Base-by-base conservation (phyloP, 1,140 invertebrate species). In the Bombus superbus region DNA sequence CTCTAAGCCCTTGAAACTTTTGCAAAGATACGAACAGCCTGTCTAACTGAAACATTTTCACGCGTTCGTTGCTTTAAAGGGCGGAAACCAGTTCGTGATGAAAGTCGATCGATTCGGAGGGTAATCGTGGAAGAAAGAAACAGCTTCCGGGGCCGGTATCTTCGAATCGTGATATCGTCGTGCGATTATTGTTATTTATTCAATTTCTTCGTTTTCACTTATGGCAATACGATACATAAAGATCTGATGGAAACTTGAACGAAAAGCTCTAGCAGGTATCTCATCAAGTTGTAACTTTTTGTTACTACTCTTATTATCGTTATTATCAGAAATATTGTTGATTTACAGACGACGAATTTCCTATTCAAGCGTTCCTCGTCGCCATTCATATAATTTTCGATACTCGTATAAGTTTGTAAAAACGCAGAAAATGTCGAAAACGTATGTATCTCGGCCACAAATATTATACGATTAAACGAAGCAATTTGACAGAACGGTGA, bases 21-120 rank as follows among this genome's bases (percentile, higher is more conserved):
- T 9, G 18, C 28, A 3, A 22, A 13, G 32, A 47, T 28, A 3
- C 0, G 44, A 11, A 35, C 35, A 8, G 0, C 3, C 2, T 3
- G 32, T 11, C 25, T 77, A n/a, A 76, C 76, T 76, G 59, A 76
- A 53, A 66, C 44, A 35, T 59, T 68, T 32, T 66, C 9, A n/a
- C 42, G 25, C 22, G 32, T 35, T 11, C 38, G 35, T 38, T 40
- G 35, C 32, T 22, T 10, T 2, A 3, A 22, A 64, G 13, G 8
- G 3, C 8, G 6, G 18, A 0, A 0, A 38, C 3, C 28, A 38
- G 9, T 28, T 35, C 10, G 18, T 1, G 69, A 64, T 25, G 1
- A 44, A 66, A 74, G 1, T 53, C 10, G 22, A 75, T 57, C 32
- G 22, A 75, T 57, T 38, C 8, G 2, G 13, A 75, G 22, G 11